Base-by-base conservation (phyloP, 2,888 invertebrate species). In the Mantis religiosa region DNA sequence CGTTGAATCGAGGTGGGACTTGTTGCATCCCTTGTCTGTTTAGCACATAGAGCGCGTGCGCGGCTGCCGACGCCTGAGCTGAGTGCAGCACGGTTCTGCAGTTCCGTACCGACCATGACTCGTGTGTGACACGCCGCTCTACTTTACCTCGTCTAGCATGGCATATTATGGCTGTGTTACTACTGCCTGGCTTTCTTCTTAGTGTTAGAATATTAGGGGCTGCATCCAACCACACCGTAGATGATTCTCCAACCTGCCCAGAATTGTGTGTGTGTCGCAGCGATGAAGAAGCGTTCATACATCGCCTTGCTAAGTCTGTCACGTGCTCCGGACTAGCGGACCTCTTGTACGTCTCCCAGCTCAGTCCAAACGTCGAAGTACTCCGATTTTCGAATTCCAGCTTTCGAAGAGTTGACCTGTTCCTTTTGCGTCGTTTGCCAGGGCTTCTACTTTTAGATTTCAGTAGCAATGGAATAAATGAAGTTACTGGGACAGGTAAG, bases 401-500 rank as follows among this genome's bases (percentile, higher is more conserved):
- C 30, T 82, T 90, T 7, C 89, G 90, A 28, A 89, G 89, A 34
- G 89, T 90, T 15, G 90, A 90, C 88, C 88, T 90, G 83, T 90
- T 87, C 82, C 47, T 90, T 20, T 86, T 90, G n/a, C 88, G 89
- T 14, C 90, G 89, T 25, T 85, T 89, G 12, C 90, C 90, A 15
- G 88, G 87, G 9, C 90, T 90, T 6, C 82, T 89, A 7, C 87
- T 87, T 28, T 89, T 90, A 34, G 90, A 90, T 83, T 41, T 90
- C 27, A 89, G 47, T n/a, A 87, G 83, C 28, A 89, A 87, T 71
- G 90, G 90, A 41, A 88, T 90, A 28, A 88, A 90, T 47, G 89
- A 90, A 83, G 27, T 90, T 25, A 83, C 88, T 15, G 90, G 90
- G n/a, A 89, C 90, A 54, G 90, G 90, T 20, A 90, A 90, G 88